A percentile compares a stretch with the other conserved stretches of the same genome.
phyloP scores from a whole-genome alignment of 2,797 vertebrate genomes.

The Cossypha polioptera region DNA sequence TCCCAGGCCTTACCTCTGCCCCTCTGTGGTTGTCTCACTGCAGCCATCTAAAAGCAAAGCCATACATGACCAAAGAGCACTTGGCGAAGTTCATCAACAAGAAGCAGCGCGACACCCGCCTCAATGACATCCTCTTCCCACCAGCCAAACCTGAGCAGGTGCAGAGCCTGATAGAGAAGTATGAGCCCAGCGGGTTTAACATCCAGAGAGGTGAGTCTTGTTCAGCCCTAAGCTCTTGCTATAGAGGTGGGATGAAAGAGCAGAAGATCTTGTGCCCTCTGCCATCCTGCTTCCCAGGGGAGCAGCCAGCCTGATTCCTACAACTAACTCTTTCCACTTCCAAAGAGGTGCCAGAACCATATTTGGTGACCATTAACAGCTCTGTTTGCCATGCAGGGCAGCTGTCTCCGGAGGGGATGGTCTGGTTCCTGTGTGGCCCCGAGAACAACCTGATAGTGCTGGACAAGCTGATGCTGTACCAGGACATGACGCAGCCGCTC shows the following conservation, averaged over 20 bases:
- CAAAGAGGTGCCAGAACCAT: not conserved
- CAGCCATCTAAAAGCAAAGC: slow-evolving; percentile 90
- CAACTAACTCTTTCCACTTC: too few species aligned
- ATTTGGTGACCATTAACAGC: not conserved
- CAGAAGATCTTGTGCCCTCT: not conserved
- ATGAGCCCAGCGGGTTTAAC: slow-evolving; percentile 85
- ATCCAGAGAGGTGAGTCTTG: slow-evolving; percentile 86
- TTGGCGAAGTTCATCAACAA: slow-evolving; percentile 94
- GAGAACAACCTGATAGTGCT: slow-evolving; percentile 88
- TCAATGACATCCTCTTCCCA: slow-evolving; percentile 91
- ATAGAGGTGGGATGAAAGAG: not conserved
- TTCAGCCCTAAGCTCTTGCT: not conserved
- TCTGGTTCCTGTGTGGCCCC: slow-evolving; percentile 90
- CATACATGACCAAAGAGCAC: slow-evolving; percentile 95
- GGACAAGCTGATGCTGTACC: slow-evolving; percentile 85
- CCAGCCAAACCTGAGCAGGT: slow-evolving; percentile 88
- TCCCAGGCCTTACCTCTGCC: not conserved
- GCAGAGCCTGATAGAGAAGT: slow-evolving; percentile 93
- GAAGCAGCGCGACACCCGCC: slow-evolving; percentile 91
- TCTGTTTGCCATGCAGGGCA: slow-evolving; percentile 78
- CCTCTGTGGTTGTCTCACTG: not conserved
- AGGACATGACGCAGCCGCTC: slow-evolving; percentile 93
- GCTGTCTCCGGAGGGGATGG: slow-evolving; percentile 91
- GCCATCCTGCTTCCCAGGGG: not conserved
- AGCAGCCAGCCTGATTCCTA: not conserved